Evolutionary conservation across 2,797 vertebrate genomes (phyloP).

Genomic region (Enteromius thamalakanensis): DNA sequence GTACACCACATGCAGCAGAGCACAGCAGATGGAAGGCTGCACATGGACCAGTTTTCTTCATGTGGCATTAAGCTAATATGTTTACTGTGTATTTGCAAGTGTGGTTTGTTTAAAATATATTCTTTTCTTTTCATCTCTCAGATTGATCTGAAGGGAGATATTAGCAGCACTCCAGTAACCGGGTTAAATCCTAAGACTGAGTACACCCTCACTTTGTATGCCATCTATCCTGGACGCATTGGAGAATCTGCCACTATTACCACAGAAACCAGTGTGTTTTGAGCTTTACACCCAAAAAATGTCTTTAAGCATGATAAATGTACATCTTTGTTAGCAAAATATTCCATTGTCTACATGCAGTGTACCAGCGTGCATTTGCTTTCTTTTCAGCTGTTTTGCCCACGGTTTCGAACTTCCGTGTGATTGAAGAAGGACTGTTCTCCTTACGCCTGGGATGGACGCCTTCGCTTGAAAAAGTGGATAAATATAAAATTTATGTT

Average conservation of each 20-base stretch:
- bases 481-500: slow-evolving; percentile 86
- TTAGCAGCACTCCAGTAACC: slow-evolving; percentile 72
- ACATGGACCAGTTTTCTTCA: background rate
- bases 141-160: slow-evolving; percentile 82
- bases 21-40: slow-evolving; percentile 33
- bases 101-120: background rate
- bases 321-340: background rate
- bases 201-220: slow-evolving; percentile 80
- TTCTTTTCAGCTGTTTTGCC: slow-evolving; percentile 76
- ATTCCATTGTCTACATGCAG: background rate
- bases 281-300: background rate
- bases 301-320: background rate
- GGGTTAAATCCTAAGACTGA: slow-evolving; percentile 80
- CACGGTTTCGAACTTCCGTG: slow-evolving; percentile 85
- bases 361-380: background rate
- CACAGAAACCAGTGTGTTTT: slow-evolving; percentile 80
- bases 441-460: slow-evolving; percentile 86
- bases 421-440: slow-evolving; percentile 85
- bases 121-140: slow-evolving; percentile 60
- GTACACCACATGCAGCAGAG: slow-evolving; percentile 22
- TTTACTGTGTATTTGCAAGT: slow-evolving; percentile 2
- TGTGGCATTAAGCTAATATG: background rate
- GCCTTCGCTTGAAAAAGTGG: slow-evolving; percentile 75
- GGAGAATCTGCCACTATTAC: slow-evolving; percentile 75
- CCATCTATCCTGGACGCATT: slow-evolving; percentile 76